Percentiles rank a stretch among this genome's conserved stretches.
Evolutionary conservation across 2,888 invertebrate species (phyloP).

Genomic region (Lithophane ornitopus): DNA sequence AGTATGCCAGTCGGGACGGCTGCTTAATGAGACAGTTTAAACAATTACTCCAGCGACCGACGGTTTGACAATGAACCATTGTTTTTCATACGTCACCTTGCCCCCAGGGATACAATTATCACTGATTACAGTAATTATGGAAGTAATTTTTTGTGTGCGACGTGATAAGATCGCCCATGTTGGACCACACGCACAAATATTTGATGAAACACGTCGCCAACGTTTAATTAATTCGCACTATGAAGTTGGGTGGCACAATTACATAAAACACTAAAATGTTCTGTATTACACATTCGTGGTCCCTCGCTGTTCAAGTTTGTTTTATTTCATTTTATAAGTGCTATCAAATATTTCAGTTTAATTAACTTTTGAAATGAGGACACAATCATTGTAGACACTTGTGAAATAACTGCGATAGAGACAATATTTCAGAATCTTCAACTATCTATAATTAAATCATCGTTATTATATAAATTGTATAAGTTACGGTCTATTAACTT

Average conservation of each 20-base stretch:
- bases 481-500: conserved; percentile 45
- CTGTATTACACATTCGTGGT: conserved; percentile 49
- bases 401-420: conserved; percentile 10
- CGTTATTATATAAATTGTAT: conserved; percentile 46
- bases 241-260: conserved; percentile 49
- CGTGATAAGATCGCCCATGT: conserved; percentile 57
- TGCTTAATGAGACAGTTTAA: conserved; percentile 80
- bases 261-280: conserved; percentile 51
- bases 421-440: conserved; percentile 30
- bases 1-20: conserved; percentile 60
- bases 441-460: conserved; percentile 53
- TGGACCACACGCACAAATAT: conserved; percentile 59
- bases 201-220: conserved; percentile 57
- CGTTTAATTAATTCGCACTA: conserved; percentile 62
- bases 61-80: conserved; percentile 77
- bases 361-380: conserved; percentile 32
- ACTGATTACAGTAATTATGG: conserved; percentile 81
- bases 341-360: conserved; percentile 46
- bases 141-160: conserved; percentile 68
- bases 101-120: conserved; percentile 76
- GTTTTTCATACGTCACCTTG: conserved; percentile 81
- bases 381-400: conserved; percentile 13
- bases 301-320: conserved; percentile 41
- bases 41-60: conserved; percentile 78
- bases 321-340: conserved; percentile 35